Evolutionary conservation across 2,888 invertebrate species (phyloP).

Genomic region (Phanerotoma sp.): DNA sequence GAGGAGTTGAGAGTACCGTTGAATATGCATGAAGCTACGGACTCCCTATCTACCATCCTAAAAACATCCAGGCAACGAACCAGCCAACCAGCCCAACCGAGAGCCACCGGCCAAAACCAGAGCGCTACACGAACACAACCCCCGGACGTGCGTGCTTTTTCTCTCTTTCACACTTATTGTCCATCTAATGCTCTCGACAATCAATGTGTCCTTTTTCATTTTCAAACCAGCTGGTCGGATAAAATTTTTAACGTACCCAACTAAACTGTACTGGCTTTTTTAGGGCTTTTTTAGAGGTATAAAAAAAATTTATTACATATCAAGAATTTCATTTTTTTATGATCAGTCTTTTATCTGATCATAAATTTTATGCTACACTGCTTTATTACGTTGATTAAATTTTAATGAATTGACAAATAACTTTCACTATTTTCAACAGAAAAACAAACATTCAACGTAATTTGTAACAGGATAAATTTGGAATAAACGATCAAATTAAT

Average conservation of each 20-base stretch:
- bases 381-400: no score
- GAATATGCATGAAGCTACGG: slow-evolving; percentile 57
- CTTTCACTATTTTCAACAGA: no score
- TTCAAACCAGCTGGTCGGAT: slow-evolving; percentile 35
- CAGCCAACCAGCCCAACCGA: slow-evolving; percentile 37
- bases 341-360: no score
- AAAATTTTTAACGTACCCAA: slow-evolving; percentile 50
- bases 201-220: slow-evolving; percentile 51
- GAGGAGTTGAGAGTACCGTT: slow-evolving; percentile 58
- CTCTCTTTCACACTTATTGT: slow-evolving; percentile 2
- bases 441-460: no score
- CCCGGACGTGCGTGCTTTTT: slow-evolving; percentile 10
- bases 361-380: no score
- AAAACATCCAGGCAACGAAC: slow-evolving; percentile 52
- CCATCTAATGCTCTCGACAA: slow-evolving; percentile 47
- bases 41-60: slow-evolving; percentile 56
- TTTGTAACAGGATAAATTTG: no score
- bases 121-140: slow-evolving; percentile 20
- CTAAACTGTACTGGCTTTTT: slow-evolving; percentile 43
- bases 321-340: no score
- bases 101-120: slow-evolving; percentile 40
- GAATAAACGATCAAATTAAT: no score
- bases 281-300: no score
- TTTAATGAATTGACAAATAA: no score
- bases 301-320: no score